phyloP scores from a whole-genome alignment of 2,797 vertebrate species.

The Perodicticus potto region DNA sequence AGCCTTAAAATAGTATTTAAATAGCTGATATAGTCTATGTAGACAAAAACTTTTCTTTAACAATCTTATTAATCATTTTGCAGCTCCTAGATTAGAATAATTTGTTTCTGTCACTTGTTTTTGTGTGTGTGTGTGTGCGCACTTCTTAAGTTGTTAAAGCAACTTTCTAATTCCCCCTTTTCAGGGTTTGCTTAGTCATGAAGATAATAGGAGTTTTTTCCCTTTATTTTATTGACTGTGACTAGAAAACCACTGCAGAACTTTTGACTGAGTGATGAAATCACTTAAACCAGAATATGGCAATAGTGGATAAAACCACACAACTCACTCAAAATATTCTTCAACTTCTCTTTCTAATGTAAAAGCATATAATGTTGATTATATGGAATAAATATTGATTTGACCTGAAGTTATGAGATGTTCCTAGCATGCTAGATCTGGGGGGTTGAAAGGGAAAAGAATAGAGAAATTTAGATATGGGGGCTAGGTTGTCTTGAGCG shows the following conservation, averaged over 20 bases:
- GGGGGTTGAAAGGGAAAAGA: conserved; percentile 5
- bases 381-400: conserved; percentile 44
- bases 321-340: conserved; percentile 33
- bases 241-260: conserved; percentile 73
- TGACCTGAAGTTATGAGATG: conserved; percentile 48
- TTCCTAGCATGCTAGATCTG: conserved; percentile 14
- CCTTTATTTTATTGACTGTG: conserved; percentile 67
- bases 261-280: conserved; percentile 64
- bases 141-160: conserved; percentile 39
- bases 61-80: conserved; percentile 45
- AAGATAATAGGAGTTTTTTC: neutral
- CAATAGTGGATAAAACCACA: conserved; percentile 59
- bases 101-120: conserved; percentile 31
- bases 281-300: conserved; percentile 63
- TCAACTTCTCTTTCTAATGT: conserved; percentile 58
- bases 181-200: conserved; percentile 67
- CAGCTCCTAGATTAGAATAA: conserved; percentile 22
- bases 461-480: conserved; percentile 40
- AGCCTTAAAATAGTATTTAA: conserved; percentile 62
- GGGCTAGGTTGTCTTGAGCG: neutral
- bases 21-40: neutral
- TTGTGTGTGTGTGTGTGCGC: neutral
- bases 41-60: conserved; percentile 45
- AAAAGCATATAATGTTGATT: conserved; percentile 51
- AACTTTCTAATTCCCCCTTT: conserved; percentile 49